Evolutionary conservation across 1,140 invertebrate genomes (phyloP).

Genomic region (Globodera ellingtonae): DNA sequence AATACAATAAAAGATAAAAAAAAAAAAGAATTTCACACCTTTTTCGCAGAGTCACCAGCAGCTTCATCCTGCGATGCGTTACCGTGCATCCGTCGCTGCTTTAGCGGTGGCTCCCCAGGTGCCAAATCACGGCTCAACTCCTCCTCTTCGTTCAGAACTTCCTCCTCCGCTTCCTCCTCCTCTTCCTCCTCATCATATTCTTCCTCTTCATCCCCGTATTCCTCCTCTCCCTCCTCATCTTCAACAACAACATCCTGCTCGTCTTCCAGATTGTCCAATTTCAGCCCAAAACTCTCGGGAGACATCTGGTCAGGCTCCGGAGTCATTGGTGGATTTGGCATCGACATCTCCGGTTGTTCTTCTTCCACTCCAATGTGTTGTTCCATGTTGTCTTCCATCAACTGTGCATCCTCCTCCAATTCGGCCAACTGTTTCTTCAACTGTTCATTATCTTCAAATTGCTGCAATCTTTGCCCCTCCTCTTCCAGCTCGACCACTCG

Average conservation of each 20-base stretch:
- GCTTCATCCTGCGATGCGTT: not conserved
- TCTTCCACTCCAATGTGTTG: not conserved
- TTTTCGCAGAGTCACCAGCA: not conserved
- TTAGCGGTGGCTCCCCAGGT: constrained; percentile 6
- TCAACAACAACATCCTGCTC: not conserved
- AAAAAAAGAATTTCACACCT: too few species aligned
- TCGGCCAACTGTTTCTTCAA: not conserved
- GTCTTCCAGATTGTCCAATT: not conserved
- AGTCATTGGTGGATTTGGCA: not conserved
- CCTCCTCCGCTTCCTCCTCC: constrained; percentile 14
- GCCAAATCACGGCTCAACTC: constrained; percentile 3
- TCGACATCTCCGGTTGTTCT: not conserved
- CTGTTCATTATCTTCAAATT: not conserved
- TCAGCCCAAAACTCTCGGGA: not conserved
- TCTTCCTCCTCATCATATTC: not conserved
- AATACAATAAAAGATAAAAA: too few species aligned
- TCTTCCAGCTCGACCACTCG: not conserved
- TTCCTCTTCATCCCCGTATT: not conserved
- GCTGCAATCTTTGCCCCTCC: not conserved
- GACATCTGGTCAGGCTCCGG: not conserved
- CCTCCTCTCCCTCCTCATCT: constrained; percentile 17
- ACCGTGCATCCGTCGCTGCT: constrained; percentile 17
- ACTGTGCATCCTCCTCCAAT: not conserved
- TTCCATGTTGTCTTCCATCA: not conserved
- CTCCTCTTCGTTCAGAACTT: constrained; percentile 13